Percentiles rank a stretch among this genome's conserved stretches.
Evolutionary conservation across 2,113 vertebrate species (phyloP).

Genomic region (Myiagra hebetior): DNA sequence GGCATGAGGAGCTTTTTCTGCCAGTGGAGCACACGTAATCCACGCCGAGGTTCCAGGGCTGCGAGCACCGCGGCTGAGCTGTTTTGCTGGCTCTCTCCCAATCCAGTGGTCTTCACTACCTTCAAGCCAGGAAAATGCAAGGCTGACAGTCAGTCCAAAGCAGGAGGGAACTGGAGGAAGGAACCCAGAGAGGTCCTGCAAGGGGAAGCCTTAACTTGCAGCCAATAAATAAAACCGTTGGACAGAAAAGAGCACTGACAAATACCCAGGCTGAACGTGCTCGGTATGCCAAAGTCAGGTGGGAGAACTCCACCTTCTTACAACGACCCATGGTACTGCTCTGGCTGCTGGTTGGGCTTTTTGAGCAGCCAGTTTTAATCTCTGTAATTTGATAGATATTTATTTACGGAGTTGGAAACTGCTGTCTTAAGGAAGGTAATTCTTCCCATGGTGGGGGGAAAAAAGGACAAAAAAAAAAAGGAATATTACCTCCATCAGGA

Average conservation of each 20-base stretch:
- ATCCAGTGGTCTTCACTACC: background rate
- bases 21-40: rapidly evolving
- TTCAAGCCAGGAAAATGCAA: background rate
- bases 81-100: background rate
- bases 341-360: background rate
- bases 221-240: background rate
- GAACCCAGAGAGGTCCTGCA: slow-evolving; percentile 31
- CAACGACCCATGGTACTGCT: background rate
- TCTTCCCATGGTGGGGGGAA: background rate
- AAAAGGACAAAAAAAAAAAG: background rate
- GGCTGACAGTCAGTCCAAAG: slow-evolving; percentile 11
- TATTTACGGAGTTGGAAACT: background rate
- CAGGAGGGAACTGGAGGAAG: background rate
- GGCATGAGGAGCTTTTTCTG: background rate
- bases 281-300: background rate
- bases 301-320: background rate
- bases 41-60: background rate
- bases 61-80: rapidly evolving
- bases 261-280: background rate
- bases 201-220: slow-evolving; percentile 30
- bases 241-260: slow-evolving; percentile 11
- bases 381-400: background rate
- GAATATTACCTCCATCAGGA: background rate
- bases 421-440: background rate
- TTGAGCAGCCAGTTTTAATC: background rate